phyloP scores from a whole-genome alignment of 2,113 vertebrate species.

The Origma solitaria region DNA sequence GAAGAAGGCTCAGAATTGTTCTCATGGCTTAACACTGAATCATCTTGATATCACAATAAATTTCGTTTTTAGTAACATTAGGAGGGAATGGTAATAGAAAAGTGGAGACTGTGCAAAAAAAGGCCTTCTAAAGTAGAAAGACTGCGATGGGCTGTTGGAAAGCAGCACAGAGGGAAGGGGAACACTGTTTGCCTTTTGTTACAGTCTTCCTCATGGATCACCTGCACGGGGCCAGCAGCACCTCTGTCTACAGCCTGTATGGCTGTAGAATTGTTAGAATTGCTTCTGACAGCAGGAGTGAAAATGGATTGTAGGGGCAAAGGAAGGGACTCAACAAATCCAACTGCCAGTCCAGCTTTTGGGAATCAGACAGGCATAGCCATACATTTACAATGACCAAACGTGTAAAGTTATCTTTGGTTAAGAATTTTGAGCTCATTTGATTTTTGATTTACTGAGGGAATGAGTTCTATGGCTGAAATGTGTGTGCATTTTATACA shows the following conservation, averaged over 20 bases:
- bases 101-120: neutral
- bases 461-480: neutral
- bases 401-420: neutral
- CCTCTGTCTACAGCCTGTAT: neutral
- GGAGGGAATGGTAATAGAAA: neutral
- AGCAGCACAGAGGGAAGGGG: neutral
- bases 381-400: neutral
- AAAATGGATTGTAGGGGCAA: neutral
- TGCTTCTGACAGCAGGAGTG: neutral
- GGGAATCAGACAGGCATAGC: neutral
- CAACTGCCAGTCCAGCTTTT: neutral
- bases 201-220: neutral
- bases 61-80: neutral
- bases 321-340: rapidly evolving
- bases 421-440: neutral
- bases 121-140: neutral
- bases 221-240: neutral
- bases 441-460: neutral
- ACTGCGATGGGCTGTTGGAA: neutral
- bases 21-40: neutral
- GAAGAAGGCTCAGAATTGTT: neutral
- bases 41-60: neutral
- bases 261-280: neutral
- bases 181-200: neutral
- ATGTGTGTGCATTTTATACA: neutral